Conservation (phyloP, 2,797 vertebrate genomes). For the Xiphorhynchus erythropygius region DNA sequence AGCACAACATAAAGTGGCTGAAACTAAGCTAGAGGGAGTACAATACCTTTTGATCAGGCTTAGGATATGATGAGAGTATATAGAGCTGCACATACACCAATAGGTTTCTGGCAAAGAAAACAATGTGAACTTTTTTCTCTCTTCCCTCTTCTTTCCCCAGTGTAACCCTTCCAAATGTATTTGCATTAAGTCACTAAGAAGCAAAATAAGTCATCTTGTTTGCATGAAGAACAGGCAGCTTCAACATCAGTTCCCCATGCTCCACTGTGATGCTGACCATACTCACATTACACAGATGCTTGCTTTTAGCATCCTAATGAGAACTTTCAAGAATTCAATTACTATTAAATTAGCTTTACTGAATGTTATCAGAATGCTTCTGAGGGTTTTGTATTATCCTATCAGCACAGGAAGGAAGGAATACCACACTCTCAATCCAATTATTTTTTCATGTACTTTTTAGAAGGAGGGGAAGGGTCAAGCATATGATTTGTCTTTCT, state of each 20-base stretch:
- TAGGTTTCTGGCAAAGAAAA: slow-evolving; percentile 53
- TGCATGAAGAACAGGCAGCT: not conserved
- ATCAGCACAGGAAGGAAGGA: slow-evolving; percentile 24
- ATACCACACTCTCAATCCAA: not conserved
- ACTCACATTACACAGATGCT: slow-evolving; percentile 7
- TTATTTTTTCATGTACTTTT: not conserved
- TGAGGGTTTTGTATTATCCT: not conserved
- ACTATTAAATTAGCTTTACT: slow-evolving; percentile 38
- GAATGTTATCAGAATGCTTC: slow-evolving; percentile 41
- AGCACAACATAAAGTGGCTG: slow-evolving; percentile 46
- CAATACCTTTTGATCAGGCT: slow-evolving; percentile 56
- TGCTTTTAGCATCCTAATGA: slow-evolving; percentile 40
- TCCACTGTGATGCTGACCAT: slow-evolving; percentile 20
- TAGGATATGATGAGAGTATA: slow-evolving; percentile 7
- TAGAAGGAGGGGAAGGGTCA: not conserved
- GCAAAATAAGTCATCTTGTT: slow-evolving; percentile 26
- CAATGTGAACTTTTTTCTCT: not conserved
- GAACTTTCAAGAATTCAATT: slow-evolving; percentile 49
- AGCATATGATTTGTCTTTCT: not conserved
- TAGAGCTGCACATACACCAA: slow-evolving; percentile 42
- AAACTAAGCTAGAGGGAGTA: slow-evolving; percentile 67
- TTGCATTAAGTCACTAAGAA: slow-evolving; percentile 30
- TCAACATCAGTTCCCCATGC: not conserved
- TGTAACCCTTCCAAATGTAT: slow-evolving; percentile 38
- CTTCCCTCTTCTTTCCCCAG: not conserved